A percentile compares a stretch with the other conserved stretches of the same genome.
Evolutionary conservation across 2,888 invertebrate species (phyloP).

Genomic region (Bursaphelenchus okinawaensis): DNA sequence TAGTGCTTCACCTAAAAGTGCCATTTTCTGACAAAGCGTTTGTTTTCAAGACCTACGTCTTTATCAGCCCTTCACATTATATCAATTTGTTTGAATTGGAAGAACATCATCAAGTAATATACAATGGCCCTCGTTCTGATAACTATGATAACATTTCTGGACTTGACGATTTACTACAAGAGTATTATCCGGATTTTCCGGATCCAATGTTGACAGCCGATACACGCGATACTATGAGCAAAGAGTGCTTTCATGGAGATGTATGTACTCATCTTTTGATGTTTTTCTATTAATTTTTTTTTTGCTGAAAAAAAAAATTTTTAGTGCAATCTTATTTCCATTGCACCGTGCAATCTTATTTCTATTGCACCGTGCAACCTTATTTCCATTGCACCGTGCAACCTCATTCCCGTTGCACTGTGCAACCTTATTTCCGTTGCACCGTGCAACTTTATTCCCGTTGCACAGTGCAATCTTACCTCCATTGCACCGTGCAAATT

Average conservation of each 20-base stretch:
- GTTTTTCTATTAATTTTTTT: too few species aligned
- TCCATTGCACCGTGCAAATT: too few species aligned
- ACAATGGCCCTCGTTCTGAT: neutral
- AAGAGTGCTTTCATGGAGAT: neutral
- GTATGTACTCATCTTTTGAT: neutral
- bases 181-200: neutral
- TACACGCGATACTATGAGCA: neutral
- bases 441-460: too few species aligned
- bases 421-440: too few species aligned
- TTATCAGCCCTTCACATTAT: neutral
- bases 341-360: too few species aligned
- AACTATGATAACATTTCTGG: neutral
- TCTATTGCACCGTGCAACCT: too few species aligned
- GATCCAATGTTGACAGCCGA: neutral
- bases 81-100: neutral
- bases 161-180: neutral
- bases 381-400: too few species aligned
- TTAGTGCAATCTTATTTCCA: too few species aligned
- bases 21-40: neutral
- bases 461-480: too few species aligned
- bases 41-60: neutral
- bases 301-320: too few species aligned
- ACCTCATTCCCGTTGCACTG: too few species aligned
- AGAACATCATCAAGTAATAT: neutral
- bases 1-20: neutral